Percentiles rank a stretch among this genome's conserved stretches.
Conservation (phyloP, 1,140 invertebrate genomes). For the Eufriesea mexicana region DNA sequence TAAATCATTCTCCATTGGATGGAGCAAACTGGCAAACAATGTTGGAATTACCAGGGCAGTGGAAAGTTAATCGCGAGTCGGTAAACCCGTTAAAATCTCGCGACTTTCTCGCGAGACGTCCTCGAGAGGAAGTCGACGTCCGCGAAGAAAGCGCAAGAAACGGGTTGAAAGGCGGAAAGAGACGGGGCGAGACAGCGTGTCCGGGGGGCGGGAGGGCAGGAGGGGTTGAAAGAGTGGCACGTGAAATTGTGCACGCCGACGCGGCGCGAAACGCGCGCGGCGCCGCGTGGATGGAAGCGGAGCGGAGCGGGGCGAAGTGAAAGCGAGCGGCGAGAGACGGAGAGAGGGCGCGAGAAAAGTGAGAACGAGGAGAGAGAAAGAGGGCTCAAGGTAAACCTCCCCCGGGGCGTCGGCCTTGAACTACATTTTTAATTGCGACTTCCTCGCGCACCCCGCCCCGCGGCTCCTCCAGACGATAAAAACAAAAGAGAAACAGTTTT, state of each 20-base stretch:
- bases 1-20: not conserved
- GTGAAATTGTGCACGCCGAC: constrained; percentile 20
- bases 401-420: constrained; percentile 78
- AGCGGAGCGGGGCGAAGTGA: constrained; percentile 5
- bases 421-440: constrained; percentile 82
- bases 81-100: not conserved
- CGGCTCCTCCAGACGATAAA: constrained; percentile 72
- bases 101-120: not conserved
- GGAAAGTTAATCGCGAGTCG: not conserved
- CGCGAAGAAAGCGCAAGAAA: constrained; percentile 51
- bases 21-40: not conserved
- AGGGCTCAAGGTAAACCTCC: constrained; percentile 69
- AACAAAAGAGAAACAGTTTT: constrained; percentile 82
- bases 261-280: constrained; percentile 20
- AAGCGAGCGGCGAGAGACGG: not conserved
- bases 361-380: constrained; percentile 49
- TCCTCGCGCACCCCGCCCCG: constrained; percentile 58
- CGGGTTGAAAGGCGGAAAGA: not conserved
- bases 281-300: constrained; percentile 7
- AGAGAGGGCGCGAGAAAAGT: constrained; percentile 39
- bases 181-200: not conserved
- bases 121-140: constrained; percentile 34
- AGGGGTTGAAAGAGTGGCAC: not conserved
- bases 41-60: not conserved
- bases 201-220: not conserved